These are phyloP conservation scores for Cyprinodon variegatus DNA, from an alignment of 2,113 vertebrate species.

Conservation along the genomic window DNA sequence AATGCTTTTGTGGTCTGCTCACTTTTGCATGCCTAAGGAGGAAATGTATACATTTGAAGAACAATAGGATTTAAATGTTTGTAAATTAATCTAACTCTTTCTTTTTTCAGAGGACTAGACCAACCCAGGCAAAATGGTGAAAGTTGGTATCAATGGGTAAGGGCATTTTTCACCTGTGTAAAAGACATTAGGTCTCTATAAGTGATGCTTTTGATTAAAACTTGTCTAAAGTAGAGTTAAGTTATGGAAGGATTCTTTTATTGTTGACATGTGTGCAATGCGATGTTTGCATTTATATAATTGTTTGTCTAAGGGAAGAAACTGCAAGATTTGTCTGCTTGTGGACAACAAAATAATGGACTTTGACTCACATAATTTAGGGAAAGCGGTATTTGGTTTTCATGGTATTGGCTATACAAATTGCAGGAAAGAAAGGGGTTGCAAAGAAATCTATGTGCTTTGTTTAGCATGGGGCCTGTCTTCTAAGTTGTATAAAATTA, in stretches of 20 bases:
- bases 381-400: neutral
- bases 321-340: neutral
- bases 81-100: neutral
- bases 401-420: neutral
- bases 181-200: neutral
- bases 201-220: neutral
- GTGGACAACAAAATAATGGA: neutral
- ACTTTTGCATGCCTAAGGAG: too few relatives aligned
- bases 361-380: neutral
- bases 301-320: neutral
- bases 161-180: slow-evolving; percentile 13
- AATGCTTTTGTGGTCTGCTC: neutral
- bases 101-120: slow-evolving; percentile 71
- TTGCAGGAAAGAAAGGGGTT: neutral
- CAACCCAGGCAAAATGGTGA: slow-evolving; percentile 81
- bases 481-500: neutral
- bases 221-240: neutral
- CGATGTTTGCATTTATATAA: neutral
- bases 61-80: neutral
- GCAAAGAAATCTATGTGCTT: neutral
- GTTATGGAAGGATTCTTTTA: neutral
- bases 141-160: slow-evolving; percentile 85
- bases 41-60: too few relatives aligned
- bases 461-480: neutral
- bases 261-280: neutral